Conservation (phyloP, 2,888 invertebrate species). For the Sphaerophoria rueppellii region DNA sequence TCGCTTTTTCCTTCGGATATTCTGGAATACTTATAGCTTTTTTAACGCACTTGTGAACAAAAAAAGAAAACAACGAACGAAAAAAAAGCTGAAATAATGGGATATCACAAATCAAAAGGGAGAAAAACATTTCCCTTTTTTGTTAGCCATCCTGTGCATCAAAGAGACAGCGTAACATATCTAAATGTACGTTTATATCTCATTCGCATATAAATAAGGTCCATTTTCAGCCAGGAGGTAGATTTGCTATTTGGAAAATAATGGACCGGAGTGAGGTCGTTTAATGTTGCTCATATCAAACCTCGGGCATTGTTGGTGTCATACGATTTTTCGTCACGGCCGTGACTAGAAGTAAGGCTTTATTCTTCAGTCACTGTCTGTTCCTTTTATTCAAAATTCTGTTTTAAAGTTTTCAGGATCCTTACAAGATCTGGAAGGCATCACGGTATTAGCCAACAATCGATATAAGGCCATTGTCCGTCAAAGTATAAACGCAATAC, state of each 20-base stretch:
- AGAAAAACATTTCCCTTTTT: slow-evolving; percentile 27
- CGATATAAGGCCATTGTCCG: too few relatives aligned
- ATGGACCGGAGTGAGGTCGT: not conserved
- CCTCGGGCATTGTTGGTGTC: not conserved
- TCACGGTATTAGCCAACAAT: too few relatives aligned
- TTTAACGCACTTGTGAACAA: slow-evolving; percentile 31
- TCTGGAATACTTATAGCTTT: slow-evolving; percentile 39
- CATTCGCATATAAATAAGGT: slow-evolving; percentile 64
- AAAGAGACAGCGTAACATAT: slow-evolving; percentile 31
- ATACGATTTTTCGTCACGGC: too few relatives aligned
- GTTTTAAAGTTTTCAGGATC: too few relatives aligned
- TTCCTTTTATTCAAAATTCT: too few relatives aligned
- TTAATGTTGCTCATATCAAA: not conserved
- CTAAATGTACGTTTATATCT: not conserved
- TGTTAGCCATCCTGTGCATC: not conserved
- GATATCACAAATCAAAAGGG: slow-evolving; percentile 68
- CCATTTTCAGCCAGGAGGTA: slow-evolving; percentile 24
- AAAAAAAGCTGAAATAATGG: slow-evolving; percentile 27
- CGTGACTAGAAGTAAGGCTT: too few relatives aligned
- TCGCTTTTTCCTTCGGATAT: slow-evolving; percentile 33
- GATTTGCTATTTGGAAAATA: not conserved
- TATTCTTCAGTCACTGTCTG: too few relatives aligned
- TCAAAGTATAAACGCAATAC: too few relatives aligned
- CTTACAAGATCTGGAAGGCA: too few relatives aligned
- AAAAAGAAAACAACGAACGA: not conserved